Base-by-base conservation (phyloP, 2,888 invertebrate species). In the Troides oblongomaculatus region DNA sequence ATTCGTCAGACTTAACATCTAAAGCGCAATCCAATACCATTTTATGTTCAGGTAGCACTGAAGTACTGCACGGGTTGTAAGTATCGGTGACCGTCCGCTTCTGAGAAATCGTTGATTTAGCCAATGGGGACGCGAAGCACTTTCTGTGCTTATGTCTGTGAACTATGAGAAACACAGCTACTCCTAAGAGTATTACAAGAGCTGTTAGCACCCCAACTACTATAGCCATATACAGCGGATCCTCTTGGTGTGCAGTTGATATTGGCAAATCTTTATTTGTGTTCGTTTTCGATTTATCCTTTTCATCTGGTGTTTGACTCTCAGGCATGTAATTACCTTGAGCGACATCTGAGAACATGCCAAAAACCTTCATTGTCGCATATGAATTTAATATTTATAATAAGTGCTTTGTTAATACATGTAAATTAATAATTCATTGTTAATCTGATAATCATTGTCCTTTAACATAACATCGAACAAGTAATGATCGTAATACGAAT, bases 241-340 rank as follows among this genome's bases (percentile, higher is more conserved):
- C 96, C 74, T 95, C 95, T 77, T 95, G 94, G 70, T 94, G 94
- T 1, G 94, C 95, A 14, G 94, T 94, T 18, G 95, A 93, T 71
- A 95, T 94, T n/a, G 95, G 94, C 72, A 94, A 91, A 74, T 95
- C 94, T 72, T 93, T 93, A 75, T 84, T 93, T 62, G 89, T 84
- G 50, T 92, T 84, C 66, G 88, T 84, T 73, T 93, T 90, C 65
- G 88, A 88, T 71, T 92, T 93, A 75, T 93, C 93, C 59, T 92
- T 90, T 0, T 93, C 85, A 62, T 84, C 82, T 0, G 94, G 93
- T 62, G 94, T 94, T 23, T 93, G 90, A 58, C 93, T 93, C 81
- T 97, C 97, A 5, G 93, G 92, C 1, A 95, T 95, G 87, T 96
- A 95, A 87, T 97, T 97, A 17, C 95, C 95, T 83, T 95, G 95